Conservation (phyloP, 2,113 vertebrate genomes). For the Odocoileus hemionus region DNA sequence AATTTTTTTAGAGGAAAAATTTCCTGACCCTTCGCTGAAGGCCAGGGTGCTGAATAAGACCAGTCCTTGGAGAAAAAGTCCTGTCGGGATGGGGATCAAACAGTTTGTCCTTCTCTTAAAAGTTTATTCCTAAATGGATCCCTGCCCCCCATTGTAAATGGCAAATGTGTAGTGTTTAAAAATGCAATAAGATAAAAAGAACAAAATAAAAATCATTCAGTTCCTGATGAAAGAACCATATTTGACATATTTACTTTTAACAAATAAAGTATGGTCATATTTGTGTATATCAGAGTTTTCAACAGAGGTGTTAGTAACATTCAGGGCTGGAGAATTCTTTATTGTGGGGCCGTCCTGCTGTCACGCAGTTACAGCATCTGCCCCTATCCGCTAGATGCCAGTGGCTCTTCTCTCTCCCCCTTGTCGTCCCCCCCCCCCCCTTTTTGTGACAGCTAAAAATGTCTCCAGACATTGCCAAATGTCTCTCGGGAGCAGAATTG, state of each 20-base stretch:
- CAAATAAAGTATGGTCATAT: not conserved
- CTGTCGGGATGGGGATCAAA: not conserved
- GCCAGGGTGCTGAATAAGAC: constrained; percentile 45
- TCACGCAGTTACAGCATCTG: not conserved
- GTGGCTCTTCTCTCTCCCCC: not conserved
- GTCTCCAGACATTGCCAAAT: not conserved
- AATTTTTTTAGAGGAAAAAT: constrained; percentile 56
- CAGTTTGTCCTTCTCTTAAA: not conserved
- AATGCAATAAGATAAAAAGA: not conserved
- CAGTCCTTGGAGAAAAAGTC: constrained; percentile 47
- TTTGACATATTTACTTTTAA: not conserved
- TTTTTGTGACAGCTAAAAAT: not conserved
- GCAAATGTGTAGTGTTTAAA: not conserved
- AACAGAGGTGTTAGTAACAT: not conserved
- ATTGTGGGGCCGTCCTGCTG: not conserved
- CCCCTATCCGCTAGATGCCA: not conserved
- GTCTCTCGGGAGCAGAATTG: not conserved
- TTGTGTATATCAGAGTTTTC: not conserved
- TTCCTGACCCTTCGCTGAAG: constrained; percentile 61
- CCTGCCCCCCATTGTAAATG: not conserved
- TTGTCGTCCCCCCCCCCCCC: not conserved
- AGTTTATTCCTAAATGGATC: not conserved
- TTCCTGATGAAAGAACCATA: not conserved
- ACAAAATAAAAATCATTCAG: not conserved
- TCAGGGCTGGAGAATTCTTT: not conserved